Base-by-base conservation (phyloP, 2,888 invertebrate species). In the Drosophila borborema region DNA sequence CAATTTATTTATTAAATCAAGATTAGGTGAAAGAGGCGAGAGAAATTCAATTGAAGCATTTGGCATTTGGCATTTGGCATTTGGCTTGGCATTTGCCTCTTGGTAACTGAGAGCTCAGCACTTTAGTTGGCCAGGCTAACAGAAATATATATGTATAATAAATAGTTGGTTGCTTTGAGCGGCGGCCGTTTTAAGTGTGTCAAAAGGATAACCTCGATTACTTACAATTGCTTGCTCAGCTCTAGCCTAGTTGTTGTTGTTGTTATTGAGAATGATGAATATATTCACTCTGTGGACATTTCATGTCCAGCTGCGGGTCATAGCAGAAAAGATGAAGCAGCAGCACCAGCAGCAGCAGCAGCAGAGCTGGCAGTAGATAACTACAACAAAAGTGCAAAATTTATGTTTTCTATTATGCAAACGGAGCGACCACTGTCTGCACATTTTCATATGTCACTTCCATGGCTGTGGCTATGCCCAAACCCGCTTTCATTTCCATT, bases 341-440 rank as follows among this genome's bases (percentile, higher is more conserved):
- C 28, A 10, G 23, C 4, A 23, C 10, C 18, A 20, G 20, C 12
- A 45, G 43, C 0, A 43, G 18, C 2, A 6, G 41, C 7, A 43
- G 23, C 28, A 28, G 48, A 49, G 49, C n/a, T 31, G 49, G 2
- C 49, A 18, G 31, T 18, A 31, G 43, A 20, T 34, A 45, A 20
- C 51, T 36, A 51, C 59, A 59, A 38, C 59, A 59, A 53, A 74
- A 72, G 45, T 70, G 66, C 67, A 61, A 67, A 86, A 85, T 86
- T 81, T 85, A 85, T 85, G 89, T 70, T 81, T 83, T 77, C 86
- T 83, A 85, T 86, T 86, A 77, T 74, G 84, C 68, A 75, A 73
- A 56, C 61, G 70, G 62, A 54, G 36, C 34, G 60, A 54, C 34
- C 34, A 74, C 64, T 68, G 79, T 65, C 68, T 67, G 82, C 66